These are phyloP conservation scores for Ametastegia equiseti DNA, from an alignment of 2,888 invertebrate genomes.

Conservation along the genomic window DNA sequence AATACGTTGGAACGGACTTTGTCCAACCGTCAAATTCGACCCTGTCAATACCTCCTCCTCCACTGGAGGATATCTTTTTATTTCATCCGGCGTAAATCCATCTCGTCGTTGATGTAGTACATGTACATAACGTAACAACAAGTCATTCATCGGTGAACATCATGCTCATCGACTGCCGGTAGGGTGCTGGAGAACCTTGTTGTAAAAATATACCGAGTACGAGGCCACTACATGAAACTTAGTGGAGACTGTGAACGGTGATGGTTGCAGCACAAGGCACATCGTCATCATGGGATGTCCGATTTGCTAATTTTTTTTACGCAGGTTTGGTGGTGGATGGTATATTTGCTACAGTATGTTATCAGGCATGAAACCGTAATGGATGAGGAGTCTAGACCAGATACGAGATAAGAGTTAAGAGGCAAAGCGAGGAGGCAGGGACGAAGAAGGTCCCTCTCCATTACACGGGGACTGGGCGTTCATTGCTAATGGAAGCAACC, in stretches of 20 bases:
- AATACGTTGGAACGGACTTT: slow-evolving; percentile 7
- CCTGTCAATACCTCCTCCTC: neutral
- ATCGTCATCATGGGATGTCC: too few relatives aligned
- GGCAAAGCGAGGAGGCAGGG: neutral
- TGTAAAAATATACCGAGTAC: slow-evolving; percentile 16
- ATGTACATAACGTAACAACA: neutral
- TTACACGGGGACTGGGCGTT: slow-evolving; percentile 46
- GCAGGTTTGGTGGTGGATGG: too few relatives aligned
- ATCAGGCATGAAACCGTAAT: neutral
- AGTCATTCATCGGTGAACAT: neutral
- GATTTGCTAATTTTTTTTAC: too few relatives aligned
- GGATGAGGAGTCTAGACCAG: slow-evolving; percentile 5
- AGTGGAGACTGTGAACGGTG: too few relatives aligned
- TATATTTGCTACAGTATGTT: too few relatives aligned
- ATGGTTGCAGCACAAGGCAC: too few relatives aligned
- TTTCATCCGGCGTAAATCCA: too few relatives aligned
- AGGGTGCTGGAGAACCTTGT: slow-evolving; percentile 9
- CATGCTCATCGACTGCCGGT: neutral
- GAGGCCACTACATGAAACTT: too few relatives aligned
- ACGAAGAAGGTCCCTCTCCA: slow-evolving; percentile 20
- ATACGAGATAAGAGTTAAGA: slow-evolving; percentile 34
- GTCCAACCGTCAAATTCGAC: slow-evolving; percentile 35
- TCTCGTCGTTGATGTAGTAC: too few relatives aligned
- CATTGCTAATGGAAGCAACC: slow-evolving; percentile 60
- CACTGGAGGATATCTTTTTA: neutral